phyloP scores from a whole-genome alignment of 2,797 vertebrate genomes.

The Sebastes diploproa region DNA sequence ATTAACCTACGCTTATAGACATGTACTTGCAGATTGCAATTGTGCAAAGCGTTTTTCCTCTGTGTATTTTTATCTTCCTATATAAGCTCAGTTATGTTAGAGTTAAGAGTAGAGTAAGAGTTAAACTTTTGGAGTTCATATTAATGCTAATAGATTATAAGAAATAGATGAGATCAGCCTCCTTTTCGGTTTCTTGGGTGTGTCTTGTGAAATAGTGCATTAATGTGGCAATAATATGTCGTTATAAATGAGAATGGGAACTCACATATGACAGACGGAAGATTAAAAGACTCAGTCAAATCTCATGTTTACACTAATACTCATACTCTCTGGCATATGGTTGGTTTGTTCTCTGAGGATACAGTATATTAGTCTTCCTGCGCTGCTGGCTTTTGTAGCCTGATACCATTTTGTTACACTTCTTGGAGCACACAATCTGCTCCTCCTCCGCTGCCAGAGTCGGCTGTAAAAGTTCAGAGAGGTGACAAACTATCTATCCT shows the following conservation, averaged over 20 bases:
- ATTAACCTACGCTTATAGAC: neutral
- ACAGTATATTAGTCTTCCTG: constrained; percentile 10
- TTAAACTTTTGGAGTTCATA: neutral
- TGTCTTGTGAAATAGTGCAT: neutral
- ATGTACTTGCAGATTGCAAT: neutral
- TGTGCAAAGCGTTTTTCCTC: neutral
- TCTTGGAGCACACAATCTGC: constrained; percentile 2
- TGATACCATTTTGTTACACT: constrained; percentile 32
- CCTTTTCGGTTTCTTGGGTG: neutral
- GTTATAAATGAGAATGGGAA: neutral
- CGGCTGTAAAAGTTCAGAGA: constrained; percentile 31
- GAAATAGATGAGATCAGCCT: neutral
- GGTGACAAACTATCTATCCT: constrained; percentile 50
- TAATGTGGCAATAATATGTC: neutral
- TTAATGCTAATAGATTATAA: neutral
- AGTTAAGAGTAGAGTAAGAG: neutral
- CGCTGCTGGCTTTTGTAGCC: constrained; percentile 14
- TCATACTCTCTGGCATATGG: constrained; percentile 12
- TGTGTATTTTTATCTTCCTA: neutral
- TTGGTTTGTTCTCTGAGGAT: constrained; percentile 22
- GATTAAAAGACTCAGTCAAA: constrained; percentile 37
- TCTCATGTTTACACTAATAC: constrained; percentile 25
- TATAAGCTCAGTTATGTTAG: neutral
- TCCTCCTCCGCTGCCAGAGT: constrained; percentile 27
- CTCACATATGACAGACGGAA: constrained; percentile 31